A percentile compares a stretch with the other conserved stretches of the same genome.
These are phyloP conservation scores for Dryadula phaetusa DNA, from an alignment of 2,888 invertebrate genomes.

Conservation along the genomic window DNA sequence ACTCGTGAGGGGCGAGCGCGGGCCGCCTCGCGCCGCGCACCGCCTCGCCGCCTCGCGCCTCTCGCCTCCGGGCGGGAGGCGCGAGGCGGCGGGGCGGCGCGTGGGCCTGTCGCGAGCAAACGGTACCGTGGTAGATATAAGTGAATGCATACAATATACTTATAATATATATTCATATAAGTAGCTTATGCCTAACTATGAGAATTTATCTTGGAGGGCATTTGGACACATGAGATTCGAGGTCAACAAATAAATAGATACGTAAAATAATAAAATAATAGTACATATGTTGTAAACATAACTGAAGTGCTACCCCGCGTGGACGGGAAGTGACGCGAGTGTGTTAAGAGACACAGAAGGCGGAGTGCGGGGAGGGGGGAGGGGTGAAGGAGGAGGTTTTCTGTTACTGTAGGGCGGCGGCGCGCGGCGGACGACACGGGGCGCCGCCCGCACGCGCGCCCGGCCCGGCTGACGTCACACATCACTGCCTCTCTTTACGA, in stretches of 20 bases:
- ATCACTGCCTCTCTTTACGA: neutral
- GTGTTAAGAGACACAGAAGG: slow-evolving; percentile 20
- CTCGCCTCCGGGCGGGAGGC: neutral
- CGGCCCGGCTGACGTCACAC: slow-evolving; percentile 29
- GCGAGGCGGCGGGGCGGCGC: slow-evolving; percentile 15
- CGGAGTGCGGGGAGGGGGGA: slow-evolving; percentile 21
- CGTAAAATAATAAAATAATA: neutral
- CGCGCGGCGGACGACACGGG: slow-evolving; percentile 42
- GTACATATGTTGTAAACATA: neutral
- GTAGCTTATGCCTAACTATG: slow-evolving; percentile 8
- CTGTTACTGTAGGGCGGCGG: slow-evolving; percentile 44
- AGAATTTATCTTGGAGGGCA: neutral
- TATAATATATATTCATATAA: neutral
- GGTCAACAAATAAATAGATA: slow-evolving; percentile 5
- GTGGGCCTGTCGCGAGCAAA: neutral
- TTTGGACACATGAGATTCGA: neutral
- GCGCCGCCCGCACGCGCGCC: slow-evolving; percentile 39
- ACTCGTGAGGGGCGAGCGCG: slow-evolving; percentile 49
- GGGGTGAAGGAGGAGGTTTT: too few relatives aligned
- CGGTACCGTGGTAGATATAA: slow-evolving; percentile 11
- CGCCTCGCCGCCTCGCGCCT: slow-evolving; percentile 28
- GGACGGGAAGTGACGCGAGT: neutral
- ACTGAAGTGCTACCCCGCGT: neutral
- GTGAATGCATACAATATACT: slow-evolving; percentile 15
- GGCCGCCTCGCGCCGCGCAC: too few relatives aligned